Conservation (phyloP, 2,888 invertebrate genomes). For the Lobophora halterata region DNA sequence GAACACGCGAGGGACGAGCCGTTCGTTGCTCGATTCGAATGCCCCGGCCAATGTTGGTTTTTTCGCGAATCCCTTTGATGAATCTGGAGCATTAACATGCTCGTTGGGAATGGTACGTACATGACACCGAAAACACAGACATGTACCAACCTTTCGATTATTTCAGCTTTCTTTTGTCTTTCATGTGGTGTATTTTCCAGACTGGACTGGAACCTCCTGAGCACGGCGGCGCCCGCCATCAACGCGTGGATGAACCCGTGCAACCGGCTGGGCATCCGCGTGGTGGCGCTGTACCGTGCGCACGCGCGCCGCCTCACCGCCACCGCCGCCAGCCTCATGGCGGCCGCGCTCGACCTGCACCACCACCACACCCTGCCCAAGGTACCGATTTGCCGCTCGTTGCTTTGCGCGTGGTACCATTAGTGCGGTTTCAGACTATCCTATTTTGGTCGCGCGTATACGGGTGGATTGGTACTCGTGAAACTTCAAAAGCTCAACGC, state of each 20-base stretch:
- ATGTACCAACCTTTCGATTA: too few relatives aligned
- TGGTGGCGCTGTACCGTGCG: slow-evolving; percentile 89
- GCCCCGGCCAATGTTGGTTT: too few relatives aligned
- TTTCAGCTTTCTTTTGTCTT: too few relatives aligned
- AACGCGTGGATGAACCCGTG: slow-evolving; percentile 99
- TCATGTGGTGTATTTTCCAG: too few relatives aligned
- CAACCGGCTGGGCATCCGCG: slow-evolving; percentile 92
- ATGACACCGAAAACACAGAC: too few relatives aligned
- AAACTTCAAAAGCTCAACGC: too few relatives aligned
- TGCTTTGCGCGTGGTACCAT: neutral
- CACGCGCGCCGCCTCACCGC: slow-evolving; percentile 91
- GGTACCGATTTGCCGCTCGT: slow-evolving; percentile 77
- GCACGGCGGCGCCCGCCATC: slow-evolving; percentile 97
- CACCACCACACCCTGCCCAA: slow-evolving; percentile 90
- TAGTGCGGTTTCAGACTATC: too few relatives aligned
- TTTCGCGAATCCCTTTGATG: neutral
- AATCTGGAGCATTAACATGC: neutral
- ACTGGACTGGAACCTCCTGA: slow-evolving; percentile 97
- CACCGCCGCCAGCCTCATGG: slow-evolving; percentile 96
- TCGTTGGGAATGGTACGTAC: too few relatives aligned
- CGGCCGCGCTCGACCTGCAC: slow-evolving; percentile 94
- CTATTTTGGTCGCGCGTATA: too few relatives aligned
- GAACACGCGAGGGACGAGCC: too few relatives aligned
- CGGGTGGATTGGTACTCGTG: too few relatives aligned
- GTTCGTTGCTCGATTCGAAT: too few relatives aligned